Conservation (phyloP, 1,140 invertebrate species). For the Temnothorax nylanderi region DNA sequence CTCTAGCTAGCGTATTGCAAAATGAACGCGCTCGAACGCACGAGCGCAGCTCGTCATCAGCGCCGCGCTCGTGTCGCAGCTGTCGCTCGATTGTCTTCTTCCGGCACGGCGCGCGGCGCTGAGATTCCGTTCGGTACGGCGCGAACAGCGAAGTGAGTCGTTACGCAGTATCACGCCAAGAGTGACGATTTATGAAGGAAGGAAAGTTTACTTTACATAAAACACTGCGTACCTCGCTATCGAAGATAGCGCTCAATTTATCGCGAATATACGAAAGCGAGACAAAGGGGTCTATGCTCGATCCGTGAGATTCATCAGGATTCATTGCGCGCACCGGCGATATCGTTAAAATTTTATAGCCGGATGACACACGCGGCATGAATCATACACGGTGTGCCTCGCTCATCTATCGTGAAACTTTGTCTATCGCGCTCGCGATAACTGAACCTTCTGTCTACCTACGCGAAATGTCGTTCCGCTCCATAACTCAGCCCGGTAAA, state of each 20-base stretch:
- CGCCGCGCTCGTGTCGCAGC: constrained; percentile 38
- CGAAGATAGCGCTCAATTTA: neutral
- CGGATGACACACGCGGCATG: constrained; percentile 40
- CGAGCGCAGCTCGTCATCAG: constrained; percentile 28
- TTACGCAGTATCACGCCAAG: neutral
- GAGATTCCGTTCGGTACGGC: neutral
- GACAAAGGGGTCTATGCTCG: neutral
- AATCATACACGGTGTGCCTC: constrained; percentile 16
- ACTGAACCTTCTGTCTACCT: constrained; percentile 7
- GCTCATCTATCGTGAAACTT: neutral
- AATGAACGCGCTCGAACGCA: constrained; percentile 48
- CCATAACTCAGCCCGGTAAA: constrained; percentile 43
- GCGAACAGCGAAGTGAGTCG: neutral
- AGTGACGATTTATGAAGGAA: neutral
- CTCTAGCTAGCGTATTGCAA: constrained; percentile 70
- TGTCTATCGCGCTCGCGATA: neutral
- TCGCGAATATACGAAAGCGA: neutral
- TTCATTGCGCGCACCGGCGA: constrained; percentile 26
- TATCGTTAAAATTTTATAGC: constrained; percentile 62
- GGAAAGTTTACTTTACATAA: neutral
- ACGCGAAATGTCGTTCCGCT: constrained; percentile 39
- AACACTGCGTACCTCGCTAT: neutral
- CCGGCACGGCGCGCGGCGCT: constrained; percentile 58
- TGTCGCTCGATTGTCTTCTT: constrained; percentile 52
- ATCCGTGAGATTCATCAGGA: constrained; percentile 17